Percentiles rank a stretch among this genome's conserved stretches.
These are phyloP conservation scores for Isotomurus palustris DNA, from an alignment of 2,888 invertebrate genomes.

Conservation along the genomic window DNA sequence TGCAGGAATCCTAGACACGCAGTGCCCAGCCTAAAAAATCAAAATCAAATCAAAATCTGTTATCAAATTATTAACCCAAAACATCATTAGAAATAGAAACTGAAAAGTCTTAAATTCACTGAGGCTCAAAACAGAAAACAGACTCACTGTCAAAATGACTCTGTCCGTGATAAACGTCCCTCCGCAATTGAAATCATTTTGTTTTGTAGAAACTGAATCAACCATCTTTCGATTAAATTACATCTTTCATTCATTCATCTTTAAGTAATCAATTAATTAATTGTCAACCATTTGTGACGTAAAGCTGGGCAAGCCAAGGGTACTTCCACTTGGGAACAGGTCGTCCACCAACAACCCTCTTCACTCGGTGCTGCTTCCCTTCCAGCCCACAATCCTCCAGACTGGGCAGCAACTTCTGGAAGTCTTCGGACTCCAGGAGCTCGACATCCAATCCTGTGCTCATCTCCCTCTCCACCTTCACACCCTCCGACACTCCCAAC, in stretches of 20 bases:
- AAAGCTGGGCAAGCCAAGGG: conserved; percentile 36
- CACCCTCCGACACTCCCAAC: too few species aligned
- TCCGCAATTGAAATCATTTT: conserved; percentile 23
- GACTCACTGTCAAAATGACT: conserved; percentile 22
- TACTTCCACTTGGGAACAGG: conserved; percentile 9
- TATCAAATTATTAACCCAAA: too few species aligned
- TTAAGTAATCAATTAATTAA: too few species aligned
- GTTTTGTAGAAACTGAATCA: conserved; percentile 19
- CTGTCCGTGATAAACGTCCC: conserved; percentile 27
- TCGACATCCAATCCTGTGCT: neutral
- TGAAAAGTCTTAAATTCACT: neutral
- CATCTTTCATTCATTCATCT: too few species aligned
- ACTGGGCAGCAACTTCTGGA: neutral
- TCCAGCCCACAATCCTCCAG: conserved; percentile 3
- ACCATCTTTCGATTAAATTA: too few species aligned
- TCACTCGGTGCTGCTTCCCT: conserved; percentile 1
- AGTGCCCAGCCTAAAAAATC: neutral
- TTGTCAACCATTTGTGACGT: conserved; percentile 23
- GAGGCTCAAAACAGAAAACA: neutral
- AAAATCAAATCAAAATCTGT: neutral
- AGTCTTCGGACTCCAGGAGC: too few species aligned
- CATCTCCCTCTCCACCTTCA: neutral
- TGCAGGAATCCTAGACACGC: conserved; percentile 1
- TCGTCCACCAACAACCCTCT: conserved; percentile 31
- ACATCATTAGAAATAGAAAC: too few species aligned